Base-by-base conservation (phyloP, 2,797 vertebrate species). In the Brotula barbata region DNA sequence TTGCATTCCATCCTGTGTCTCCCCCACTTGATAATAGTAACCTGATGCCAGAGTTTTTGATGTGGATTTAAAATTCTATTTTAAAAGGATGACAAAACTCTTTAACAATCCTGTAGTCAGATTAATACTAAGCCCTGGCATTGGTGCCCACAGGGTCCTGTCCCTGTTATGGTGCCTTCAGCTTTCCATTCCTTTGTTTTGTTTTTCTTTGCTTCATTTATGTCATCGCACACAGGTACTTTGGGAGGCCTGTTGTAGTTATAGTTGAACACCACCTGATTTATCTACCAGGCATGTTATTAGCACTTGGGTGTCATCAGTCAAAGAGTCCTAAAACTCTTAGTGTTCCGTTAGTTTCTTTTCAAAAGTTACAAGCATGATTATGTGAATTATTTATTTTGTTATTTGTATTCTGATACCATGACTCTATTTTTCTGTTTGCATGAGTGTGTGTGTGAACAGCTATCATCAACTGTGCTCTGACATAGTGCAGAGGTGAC, bases 61-160 rank as follows among this genome's bases (percentile, higher is more conserved):
- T 83, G 68, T 84, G 83, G 80, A 82, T 82, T 81, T 57, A 81
- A 76, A 48, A 73, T 75, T 85, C 85, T 87, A 87, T 87, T 89
- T 86, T 81, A 64, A 85, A 81, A 76, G 53, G 55, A 85, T 85
- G 84, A 87, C 83, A 82, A 75, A 74, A 72, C 49, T 14, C 17
- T 81, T 84, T 64, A 53, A 78, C 60, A 60, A 70, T 78, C 71
- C 70, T 66, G 63, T 68, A 28, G 67, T 65, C 76, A 51, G 68
- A 78, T 82, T 81, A 82, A 52, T 46, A 55, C 49, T 75, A 74
- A 78, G 58, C 71, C 75, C 65, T 20, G 42, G 50, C 63, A 64
- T 59, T 33, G 40, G 53, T 45, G 52, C 64, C 44, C n/a, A 44
- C 19, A 65, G 55, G 23, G 33, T 21, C 45, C 17, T 20, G 33